Conservation (phyloP, 2,888 invertebrate genomes). For the Aphrophora alni region DNA sequence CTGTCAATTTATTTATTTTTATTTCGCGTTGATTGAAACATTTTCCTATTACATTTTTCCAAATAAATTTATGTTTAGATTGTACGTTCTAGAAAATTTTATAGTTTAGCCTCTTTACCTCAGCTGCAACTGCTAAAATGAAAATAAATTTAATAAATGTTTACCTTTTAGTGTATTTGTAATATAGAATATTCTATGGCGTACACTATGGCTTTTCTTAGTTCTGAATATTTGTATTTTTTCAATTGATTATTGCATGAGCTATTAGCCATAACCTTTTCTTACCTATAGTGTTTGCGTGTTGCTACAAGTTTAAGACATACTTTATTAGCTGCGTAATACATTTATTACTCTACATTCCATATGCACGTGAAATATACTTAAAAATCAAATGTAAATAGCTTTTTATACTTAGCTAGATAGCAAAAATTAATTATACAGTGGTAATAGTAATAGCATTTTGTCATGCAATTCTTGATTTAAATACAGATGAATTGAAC, state of each 20-base stretch:
- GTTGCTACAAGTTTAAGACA: neutral
- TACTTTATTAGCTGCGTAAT: neutral
- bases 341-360: neutral
- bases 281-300: neutral
- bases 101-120: no score
- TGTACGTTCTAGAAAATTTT: no score
- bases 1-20: no score
- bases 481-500: neutral
- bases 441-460: neutral
- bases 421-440: neutral
- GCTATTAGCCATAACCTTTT: neutral
- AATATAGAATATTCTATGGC: no score
- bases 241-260: neutral
- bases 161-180: no score
- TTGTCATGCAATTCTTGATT: neutral
- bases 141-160: no score
- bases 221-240: no score
- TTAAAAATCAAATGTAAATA: neutral
- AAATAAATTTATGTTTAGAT: no score
- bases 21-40: no score
- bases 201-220: no score
- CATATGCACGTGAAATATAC: neutral
- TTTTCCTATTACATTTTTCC: no score
- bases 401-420: neutral
- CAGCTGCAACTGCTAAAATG: no score